A percentile compares a stretch with the other conserved stretches of the same genome.
phyloP scores from a whole-genome alignment of 2,888 invertebrate species.

The Diarsia mendica region DNA sequence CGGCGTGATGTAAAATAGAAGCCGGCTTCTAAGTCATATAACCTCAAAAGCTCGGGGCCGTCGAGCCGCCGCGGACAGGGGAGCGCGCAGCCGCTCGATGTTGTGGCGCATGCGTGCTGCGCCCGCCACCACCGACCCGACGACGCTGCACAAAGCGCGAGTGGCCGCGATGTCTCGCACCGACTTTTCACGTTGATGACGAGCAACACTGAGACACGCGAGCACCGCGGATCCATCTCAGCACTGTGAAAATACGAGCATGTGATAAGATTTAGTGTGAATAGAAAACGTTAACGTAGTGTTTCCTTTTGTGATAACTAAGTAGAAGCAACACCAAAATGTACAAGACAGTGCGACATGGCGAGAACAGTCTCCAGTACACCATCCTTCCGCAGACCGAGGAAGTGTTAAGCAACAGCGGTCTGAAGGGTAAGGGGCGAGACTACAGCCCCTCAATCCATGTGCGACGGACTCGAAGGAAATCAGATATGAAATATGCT shows the following conservation, averaged over 20 bases:
- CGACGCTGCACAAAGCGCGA: slow-evolving; percentile 85
- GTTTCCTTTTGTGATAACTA: slow-evolving; percentile 80
- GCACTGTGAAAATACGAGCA: slow-evolving; percentile 78
- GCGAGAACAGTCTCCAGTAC: slow-evolving; percentile 94
- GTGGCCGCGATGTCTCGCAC: slow-evolving; percentile 80
- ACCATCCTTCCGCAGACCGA: slow-evolving; percentile 94
- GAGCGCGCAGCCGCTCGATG: slow-evolving; percentile 87
- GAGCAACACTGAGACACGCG: slow-evolving; percentile 70
- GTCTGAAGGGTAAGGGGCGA: slow-evolving; percentile 89
- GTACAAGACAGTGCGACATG: slow-evolving; percentile 94
- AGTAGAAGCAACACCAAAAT: slow-evolving; percentile 84
- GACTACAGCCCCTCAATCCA: slow-evolving; percentile 88
- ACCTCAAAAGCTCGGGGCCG: slow-evolving; percentile 85
- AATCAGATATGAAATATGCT: slow-evolving; percentile 82
- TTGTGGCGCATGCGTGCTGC: slow-evolving; percentile 84
- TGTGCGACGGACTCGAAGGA: slow-evolving; percentile 81
- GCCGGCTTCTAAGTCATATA: slow-evolving; percentile 87
- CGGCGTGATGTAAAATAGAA: slow-evolving; percentile 76
- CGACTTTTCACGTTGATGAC: slow-evolving; percentile 76
- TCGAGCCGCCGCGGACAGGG: slow-evolving; percentile 74
- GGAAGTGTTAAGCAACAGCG: slow-evolving; percentile 91
- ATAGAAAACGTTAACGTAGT: slow-evolving; percentile 77
- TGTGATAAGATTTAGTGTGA: slow-evolving; percentile 81
- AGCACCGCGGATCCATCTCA: slow-evolving; percentile 67
- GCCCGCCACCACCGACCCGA: slow-evolving; percentile 66